Base-by-base conservation (phyloP, 2,888 invertebrate species). In the Andrena camellia region DNA sequence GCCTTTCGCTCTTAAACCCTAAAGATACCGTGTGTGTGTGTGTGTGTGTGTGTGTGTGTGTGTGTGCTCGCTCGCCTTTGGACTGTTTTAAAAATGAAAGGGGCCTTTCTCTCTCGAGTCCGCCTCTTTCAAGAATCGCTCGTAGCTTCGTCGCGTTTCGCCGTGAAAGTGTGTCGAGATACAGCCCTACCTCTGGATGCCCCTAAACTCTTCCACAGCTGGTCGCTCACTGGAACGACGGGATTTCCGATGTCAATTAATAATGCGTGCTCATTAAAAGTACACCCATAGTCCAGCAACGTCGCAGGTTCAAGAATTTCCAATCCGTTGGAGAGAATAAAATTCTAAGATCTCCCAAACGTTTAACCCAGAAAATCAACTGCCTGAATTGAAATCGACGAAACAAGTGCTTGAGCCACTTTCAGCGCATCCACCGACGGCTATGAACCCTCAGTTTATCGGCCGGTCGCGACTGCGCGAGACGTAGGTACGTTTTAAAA, bases 111-210 rank as follows among this genome's bases (percentile, higher is more conserved):
- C 77, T 81, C 42, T 72, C 66, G 72, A 73, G 70, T 59, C 69
- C 63, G 81, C 67, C 74, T 72, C 82, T 72, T 81, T 81, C 78
- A 73, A 81, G 83, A 83, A 81, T 81, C 83, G 77, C 83, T 81
- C 66, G 72, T 78, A 81, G 82, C 70, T 31, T 66, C 64, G 74
- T 26, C 75, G 79, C 64, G 60, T 54, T 66, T 20, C 59, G 35
- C 35, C 57, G 74, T 17, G 76, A 80, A 80, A 81, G 26, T 81
- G 73, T 75, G 80, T 75, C 81, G 74, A 80, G 70, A 80, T 71
- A 80, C 60, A 23, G 20, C 20, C n/a, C 63, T n/a, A 31, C 63
- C 26, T 20, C 35, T 7, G 57, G 50, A 52, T 50, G 52, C 54
- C 52, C 35, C 50, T 68, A 67, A 63, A 42, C 48, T 33, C n/a